Evolutionary conservation across 2,113 vertebrate species (phyloP).

Genomic region (Leptobrachium leishanense): DNA sequence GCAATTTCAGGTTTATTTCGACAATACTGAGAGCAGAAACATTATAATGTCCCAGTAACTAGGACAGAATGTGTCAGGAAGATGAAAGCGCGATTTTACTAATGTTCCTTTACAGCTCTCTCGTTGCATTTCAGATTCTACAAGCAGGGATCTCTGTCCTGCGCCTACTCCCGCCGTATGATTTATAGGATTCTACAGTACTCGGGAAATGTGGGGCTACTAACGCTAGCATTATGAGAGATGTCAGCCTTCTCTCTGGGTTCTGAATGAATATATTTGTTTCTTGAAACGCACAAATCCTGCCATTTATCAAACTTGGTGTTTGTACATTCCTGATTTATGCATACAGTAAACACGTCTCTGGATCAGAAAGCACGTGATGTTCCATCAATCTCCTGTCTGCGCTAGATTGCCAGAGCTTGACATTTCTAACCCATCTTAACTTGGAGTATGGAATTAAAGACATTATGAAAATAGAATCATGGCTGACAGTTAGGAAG

Average conservation of each 20-base stretch:
- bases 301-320: conserved; percentile 4
- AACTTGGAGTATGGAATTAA: too few relatives aligned
- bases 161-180: background rate
- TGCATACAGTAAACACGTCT: conserved; percentile 22
- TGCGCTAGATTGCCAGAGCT: background rate
- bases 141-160: background rate
- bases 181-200: conserved; percentile 25
- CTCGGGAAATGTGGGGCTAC: conserved; percentile 7
- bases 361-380: background rate
- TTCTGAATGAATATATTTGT: conserved; percentile 13
- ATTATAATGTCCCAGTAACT: conserved; percentile 29
- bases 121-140: conserved; percentile 1
- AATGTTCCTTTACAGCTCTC: conserved; percentile 19
- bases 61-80: conserved; percentile 36
- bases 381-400: conserved; percentile 8
- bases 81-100: conserved; percentile 22
- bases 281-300: background rate
- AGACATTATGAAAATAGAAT: too few relatives aligned
- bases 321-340: conserved; percentile 1
- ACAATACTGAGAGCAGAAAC: background rate
- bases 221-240: conserved; percentile 2
- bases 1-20: conserved; percentile 4
- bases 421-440: conserved; percentile 3
- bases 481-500: too few relatives aligned
- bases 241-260: background rate